Conservation (phyloP, 2,797 vertebrate species). For the Helarctos malayanus region DNA sequence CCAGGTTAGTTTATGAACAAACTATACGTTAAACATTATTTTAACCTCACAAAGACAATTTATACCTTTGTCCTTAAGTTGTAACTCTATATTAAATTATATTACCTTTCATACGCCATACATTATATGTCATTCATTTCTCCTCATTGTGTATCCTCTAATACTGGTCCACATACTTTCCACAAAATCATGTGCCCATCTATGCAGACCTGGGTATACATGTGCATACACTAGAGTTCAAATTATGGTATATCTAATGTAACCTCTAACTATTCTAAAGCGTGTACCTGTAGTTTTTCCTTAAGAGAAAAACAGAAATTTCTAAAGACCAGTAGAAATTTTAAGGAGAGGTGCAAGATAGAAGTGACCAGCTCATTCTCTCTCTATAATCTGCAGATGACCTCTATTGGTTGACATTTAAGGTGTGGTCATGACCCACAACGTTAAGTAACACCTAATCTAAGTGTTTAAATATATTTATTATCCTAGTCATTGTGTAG, state of each 20-base stretch:
- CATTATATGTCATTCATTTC: constrained; percentile 63
- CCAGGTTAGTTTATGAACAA: constrained; percentile 83
- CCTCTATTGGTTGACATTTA: not conserved
- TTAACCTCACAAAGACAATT: constrained; percentile 68
- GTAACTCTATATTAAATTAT: constrained; percentile 71
- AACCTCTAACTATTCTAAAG: constrained; percentile 50
- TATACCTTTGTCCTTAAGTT: constrained; percentile 57
- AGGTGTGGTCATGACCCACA: not conserved
- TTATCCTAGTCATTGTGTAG: not conserved
- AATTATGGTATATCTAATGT: constrained; percentile 19
- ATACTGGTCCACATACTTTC: not conserved
- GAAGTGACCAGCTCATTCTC: not conserved
- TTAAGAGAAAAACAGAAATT: not conserved
- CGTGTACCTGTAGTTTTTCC: constrained; percentile 23
- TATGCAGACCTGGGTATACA: not conserved
- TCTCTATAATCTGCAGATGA: not conserved
- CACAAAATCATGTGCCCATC: not conserved
- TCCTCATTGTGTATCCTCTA: constrained; percentile 9
- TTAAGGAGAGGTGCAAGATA: not conserved
- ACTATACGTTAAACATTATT: constrained; percentile 69
- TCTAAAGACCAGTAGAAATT: constrained; percentile 45
- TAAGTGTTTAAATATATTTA: constrained; percentile 47
- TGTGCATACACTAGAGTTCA: not conserved
- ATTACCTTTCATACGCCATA: constrained; percentile 60
- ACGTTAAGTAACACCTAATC: constrained; percentile 16